These are phyloP conservation scores for Sinella curviseta DNA, from an alignment of 1,140 invertebrate species.

Conservation along the genomic window DNA sequence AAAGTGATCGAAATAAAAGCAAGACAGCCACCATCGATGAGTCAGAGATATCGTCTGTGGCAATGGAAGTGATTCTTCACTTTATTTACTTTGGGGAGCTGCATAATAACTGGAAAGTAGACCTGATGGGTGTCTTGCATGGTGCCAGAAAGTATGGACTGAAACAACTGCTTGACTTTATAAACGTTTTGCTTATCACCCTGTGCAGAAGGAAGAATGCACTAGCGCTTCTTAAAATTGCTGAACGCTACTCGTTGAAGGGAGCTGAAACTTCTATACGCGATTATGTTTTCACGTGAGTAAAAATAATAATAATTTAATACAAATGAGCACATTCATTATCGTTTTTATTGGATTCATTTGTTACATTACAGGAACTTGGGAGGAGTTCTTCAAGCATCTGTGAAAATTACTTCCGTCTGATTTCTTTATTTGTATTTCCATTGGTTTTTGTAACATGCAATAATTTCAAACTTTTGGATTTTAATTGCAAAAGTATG, in stretches of 20 bases:
- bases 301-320: background rate
- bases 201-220: background rate
- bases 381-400: background rate
- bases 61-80: background rate
- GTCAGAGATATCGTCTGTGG: background rate
- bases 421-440: background rate
- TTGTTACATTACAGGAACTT: too few species aligned
- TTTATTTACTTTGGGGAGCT: background rate
- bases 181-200: background rate
- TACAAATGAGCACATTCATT: background rate
- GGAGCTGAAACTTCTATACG: background rate
- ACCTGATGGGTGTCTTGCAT: background rate
- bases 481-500: too few species aligned
- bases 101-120: background rate
- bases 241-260: background rate
- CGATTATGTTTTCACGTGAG: background rate
- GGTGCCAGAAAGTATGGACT: background rate
- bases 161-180: background rate
- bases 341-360: background rate
- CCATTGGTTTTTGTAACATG: background rate
- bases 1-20: background rate
- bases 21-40: background rate
- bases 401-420: background rate
- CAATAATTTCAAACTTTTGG: too few species aligned
- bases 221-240: background rate